Percentiles rank a stretch among this genome's conserved stretches.
Conservation (phyloP, 2,797 vertebrate species). For the Eutrigla gurnardus region DNA sequence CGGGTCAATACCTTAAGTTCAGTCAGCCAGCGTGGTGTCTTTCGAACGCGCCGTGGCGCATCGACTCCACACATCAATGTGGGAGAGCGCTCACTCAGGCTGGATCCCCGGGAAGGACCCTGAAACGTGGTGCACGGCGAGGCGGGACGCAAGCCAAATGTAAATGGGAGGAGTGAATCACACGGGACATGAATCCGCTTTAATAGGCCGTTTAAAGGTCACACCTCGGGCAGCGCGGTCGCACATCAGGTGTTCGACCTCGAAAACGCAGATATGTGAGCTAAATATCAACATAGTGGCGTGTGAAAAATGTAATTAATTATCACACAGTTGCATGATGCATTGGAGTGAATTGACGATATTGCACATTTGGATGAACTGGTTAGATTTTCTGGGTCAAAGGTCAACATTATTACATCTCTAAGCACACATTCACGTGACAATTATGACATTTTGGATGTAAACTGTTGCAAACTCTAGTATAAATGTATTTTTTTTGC, state of each 20-base stretch:
- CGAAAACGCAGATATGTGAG: background rate
- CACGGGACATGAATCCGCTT: background rate
- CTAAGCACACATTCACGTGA: too few species aligned
- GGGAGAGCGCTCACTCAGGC: background rate
- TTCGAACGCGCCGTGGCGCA: background rate
- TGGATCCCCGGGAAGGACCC: background rate
- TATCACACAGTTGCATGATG: too few species aligned
- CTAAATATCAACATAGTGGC: background rate
- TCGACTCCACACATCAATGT: constrained; percentile 32
- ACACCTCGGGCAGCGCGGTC: background rate
- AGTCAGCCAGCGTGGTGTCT: constrained; percentile 34
- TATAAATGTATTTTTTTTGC: too few species aligned
- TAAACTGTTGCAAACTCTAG: too few species aligned
- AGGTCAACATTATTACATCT: too few species aligned
- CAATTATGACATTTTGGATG: too few species aligned
- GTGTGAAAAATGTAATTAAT: too few species aligned
- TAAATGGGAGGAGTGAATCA: constrained; percentile 19
- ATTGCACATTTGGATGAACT: too few species aligned
- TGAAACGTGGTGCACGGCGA: constrained; percentile 1
- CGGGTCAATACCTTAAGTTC: constrained; percentile 39
- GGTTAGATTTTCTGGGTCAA: too few species aligned
- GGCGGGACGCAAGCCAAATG: constrained; percentile 5
- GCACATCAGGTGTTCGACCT: constrained; percentile 2
- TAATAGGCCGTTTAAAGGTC: background rate
- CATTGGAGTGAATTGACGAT: too few species aligned